Percentiles rank a stretch among this genome's conserved stretches.
Evolutionary conservation across 2,113 vertebrate species (phyloP).

Genomic region (Romanogobio albipinnatus): DNA sequence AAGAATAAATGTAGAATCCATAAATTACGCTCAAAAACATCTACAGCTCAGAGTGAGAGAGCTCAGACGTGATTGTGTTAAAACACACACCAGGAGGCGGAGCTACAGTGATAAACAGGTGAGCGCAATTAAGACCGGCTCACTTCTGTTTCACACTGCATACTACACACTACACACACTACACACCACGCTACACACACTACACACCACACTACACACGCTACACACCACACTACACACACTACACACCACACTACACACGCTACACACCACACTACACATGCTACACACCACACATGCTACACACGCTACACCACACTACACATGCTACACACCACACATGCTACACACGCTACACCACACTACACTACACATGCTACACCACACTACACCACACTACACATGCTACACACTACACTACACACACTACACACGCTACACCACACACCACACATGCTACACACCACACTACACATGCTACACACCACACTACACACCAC

Average conservation of each 20-base stretch:
- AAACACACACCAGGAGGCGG: background rate
- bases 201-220: too few species aligned
- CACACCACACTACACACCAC: too few species aligned
- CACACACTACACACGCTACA: too few species aligned
- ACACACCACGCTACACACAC: too few species aligned
- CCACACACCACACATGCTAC: too few species aligned
- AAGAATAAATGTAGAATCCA: slow-evolving; percentile 29
- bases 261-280: background rate
- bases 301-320: too few species aligned
- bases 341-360: background rate
- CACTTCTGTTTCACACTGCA: background rate
- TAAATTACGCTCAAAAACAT: background rate
- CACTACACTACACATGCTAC: too few species aligned
- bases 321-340: background rate
- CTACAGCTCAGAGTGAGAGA: background rate
- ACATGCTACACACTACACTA: background rate
- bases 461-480: background rate
- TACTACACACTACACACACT: background rate
- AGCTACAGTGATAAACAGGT: slow-evolving; percentile 19
- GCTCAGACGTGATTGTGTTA: background rate
- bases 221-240: too few species aligned
- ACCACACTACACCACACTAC: too few species aligned
- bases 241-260: too few species aligned
- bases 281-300: background rate
- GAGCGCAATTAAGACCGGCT: slow-evolving; percentile 37